Evolutionary conservation across 2,113 vertebrate genomes (phyloP), one percentile per base, ranked within the genome.

Genomic region (Bubo scandiacus): DNA sequence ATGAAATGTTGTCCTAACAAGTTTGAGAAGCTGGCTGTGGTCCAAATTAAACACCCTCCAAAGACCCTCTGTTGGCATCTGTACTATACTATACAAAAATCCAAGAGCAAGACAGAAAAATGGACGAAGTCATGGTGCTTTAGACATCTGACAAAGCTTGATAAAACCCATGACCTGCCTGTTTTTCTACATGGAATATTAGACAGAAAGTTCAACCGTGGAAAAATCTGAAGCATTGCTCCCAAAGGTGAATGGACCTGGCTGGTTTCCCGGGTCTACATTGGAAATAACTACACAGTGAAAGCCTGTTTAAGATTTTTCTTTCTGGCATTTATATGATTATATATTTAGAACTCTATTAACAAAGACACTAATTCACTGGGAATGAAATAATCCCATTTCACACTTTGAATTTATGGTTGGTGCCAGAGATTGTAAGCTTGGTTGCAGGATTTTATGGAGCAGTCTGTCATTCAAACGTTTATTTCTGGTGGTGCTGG

Each of bases 291-390:
- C 52, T 67, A 63, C 51, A 68, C 8, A 79, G 43, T 4, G 2
- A 92, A 94, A 74, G 52, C 25, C 55, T 91, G 63, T 66, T 90
- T 88, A 85, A 95, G 66, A 90, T 92, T 92, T 95, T 94, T 91
- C 66, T 85, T 92, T 58, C 49, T 90, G 86, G 59, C 81, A 82
- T 95, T 92, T 96, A 94, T 94, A 84, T 75, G 92, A 80, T 95
- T 93, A 92, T 93, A 71, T 96, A 95, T 92, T 97, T 96, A 95
- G 82, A 93, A 84, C 47, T 86, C 57, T 96, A 89, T 97, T 97
- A 97, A 94, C 83, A 86, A 22, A 86, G 88, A 93, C 82, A 91
- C 80, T 96, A 95, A 97, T 96, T 97, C 86, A 89, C 73, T 87
- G 77, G 73, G 61, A 97, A 92, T 86, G 21, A 93, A 96, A 94